A percentile compares a stretch with the other conserved stretches of the same genome.
These are phyloP conservation scores for Tragelaphus strepsiceros DNA, from an alignment of 2,113 vertebrate genomes.

Conservation along the genomic window DNA sequence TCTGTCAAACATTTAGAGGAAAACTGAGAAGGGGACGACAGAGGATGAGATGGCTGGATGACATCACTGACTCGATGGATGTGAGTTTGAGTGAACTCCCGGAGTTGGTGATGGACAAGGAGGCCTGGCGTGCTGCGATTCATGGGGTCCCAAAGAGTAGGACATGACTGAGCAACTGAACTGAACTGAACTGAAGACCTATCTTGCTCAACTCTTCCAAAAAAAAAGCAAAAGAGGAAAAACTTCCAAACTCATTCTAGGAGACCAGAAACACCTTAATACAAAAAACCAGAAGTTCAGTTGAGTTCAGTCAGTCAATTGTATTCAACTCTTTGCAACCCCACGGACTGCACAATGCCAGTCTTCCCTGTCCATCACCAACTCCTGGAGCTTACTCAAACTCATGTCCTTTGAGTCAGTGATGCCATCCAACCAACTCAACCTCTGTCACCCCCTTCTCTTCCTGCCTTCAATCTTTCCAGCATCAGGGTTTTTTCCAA, in stretches of 20 bases:
- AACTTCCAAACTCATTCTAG: background rate
- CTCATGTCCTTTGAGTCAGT: background rate
- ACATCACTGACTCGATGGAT: too few species aligned
- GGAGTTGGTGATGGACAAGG: too few species aligned
- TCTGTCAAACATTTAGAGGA: background rate
- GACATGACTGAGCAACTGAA: too few species aligned
- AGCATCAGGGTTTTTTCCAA: background rate
- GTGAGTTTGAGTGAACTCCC: too few species aligned
- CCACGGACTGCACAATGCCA: background rate
- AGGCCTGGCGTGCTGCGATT: too few species aligned
- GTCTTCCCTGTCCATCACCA: background rate
- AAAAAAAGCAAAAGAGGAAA: background rate
- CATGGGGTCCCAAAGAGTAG: too few species aligned
- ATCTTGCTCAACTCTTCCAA: background rate
- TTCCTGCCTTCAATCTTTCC: background rate
- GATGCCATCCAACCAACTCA: background rate
- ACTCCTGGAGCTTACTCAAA: background rate
- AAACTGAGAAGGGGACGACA: background rate
- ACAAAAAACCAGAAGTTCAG: background rate
- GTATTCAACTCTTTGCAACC: background rate
- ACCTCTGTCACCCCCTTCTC: background rate
- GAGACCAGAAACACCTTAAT: background rate
- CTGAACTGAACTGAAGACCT: background rate
- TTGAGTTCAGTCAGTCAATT: background rate
- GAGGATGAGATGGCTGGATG: too few species aligned